Percentiles rank a stretch among this genome's conserved stretches.
Conservation (phyloP, 2,888 invertebrate species). For the Sphinx pinastri region DNA sequence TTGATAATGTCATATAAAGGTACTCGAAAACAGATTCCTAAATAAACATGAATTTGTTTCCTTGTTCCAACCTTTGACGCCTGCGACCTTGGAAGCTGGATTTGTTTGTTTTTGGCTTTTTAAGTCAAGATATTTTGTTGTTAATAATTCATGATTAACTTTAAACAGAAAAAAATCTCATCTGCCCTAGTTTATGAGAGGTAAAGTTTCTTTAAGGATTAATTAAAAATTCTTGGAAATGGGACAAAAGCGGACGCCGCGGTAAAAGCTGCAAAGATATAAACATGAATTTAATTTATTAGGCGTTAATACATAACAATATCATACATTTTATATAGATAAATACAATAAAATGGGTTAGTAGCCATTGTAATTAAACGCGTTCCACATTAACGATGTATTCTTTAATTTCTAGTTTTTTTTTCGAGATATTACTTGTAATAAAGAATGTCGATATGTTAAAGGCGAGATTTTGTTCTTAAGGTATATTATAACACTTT, state of each 20-base stretch:
- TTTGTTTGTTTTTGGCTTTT: constrained; percentile 1
- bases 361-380: no score
- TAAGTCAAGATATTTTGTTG: constrained; percentile 1
- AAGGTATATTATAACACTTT: no score
- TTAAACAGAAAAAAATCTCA: neutral
- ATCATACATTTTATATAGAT: no score
- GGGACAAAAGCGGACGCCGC: neutral
- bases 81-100: neutral
- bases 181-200: constrained; percentile 4
- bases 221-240: constrained; percentile 16
- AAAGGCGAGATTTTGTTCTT: no score
- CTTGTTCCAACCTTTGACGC: neutral
- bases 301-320: no score
- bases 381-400: no score
- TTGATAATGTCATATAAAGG: constrained; percentile 12
- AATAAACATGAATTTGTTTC: neutral
- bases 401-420: no score
- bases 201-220: constrained; percentile 13
- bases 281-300: neutral
- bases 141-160: constrained; percentile 20
- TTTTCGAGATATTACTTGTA: no score
- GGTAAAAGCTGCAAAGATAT: neutral
- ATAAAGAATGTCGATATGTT: no score
- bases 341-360: neutral
- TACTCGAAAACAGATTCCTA: neutral